Percentiles rank a stretch among this genome's conserved stretches.
Evolutionary conservation across 2,113 vertebrate genomes (phyloP).

Genomic region (Notothenia coriiceps): DNA sequence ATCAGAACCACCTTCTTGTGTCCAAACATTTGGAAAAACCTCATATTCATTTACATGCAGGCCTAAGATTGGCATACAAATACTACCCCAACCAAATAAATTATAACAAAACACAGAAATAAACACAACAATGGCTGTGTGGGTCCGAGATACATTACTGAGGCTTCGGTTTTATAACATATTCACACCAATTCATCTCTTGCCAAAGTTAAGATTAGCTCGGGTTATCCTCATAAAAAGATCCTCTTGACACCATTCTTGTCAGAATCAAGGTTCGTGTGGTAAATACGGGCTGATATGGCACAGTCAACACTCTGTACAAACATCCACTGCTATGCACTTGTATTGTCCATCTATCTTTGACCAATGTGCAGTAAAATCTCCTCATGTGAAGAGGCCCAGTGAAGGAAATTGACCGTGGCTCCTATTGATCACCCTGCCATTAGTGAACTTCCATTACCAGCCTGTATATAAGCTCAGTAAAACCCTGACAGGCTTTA

Average conservation of each 20-base stretch:
- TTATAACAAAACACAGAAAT: neutral
- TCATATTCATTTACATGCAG: neutral
- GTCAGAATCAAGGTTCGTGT: neutral
- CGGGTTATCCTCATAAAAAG: neutral
- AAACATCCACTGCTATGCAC: constrained; percentile 8
- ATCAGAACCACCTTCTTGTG: neutral
- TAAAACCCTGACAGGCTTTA: constrained; percentile 66
- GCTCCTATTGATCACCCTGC: constrained; percentile 76
- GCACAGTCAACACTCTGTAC: neutral
- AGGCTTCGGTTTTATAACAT: neutral
- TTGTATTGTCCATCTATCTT: constrained; percentile 16
- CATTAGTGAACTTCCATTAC: constrained; percentile 82
- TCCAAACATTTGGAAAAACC: neutral
- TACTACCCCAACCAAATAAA: neutral
- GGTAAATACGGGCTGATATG: neutral
- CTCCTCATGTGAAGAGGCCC: constrained; percentile 37
- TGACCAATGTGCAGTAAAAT: constrained; percentile 49
- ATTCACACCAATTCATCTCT: neutral
- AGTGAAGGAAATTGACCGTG: constrained; percentile 56
- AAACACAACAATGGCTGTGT: neutral
- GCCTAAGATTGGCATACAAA: neutral
- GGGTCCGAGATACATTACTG: neutral
- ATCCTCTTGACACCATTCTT: neutral
- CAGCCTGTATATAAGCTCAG: constrained; percentile 56
- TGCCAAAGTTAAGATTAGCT: neutral